Percentiles rank a stretch among this genome's conserved stretches.
Evolutionary conservation across 2,888 invertebrate genomes (phyloP).

Genomic region (Phanerotoma sp.): DNA sequence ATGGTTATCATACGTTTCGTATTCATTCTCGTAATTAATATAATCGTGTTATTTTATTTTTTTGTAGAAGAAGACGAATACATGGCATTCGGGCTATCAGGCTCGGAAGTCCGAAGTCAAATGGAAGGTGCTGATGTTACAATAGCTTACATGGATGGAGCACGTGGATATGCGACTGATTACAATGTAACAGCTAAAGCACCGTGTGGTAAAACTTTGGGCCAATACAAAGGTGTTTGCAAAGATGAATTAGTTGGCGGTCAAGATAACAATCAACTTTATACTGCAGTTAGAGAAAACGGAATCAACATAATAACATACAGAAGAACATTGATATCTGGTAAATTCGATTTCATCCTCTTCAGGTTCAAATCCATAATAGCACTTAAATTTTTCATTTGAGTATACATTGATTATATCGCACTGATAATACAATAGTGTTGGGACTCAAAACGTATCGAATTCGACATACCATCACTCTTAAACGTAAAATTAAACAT

Average conservation of each 20-base stretch:
- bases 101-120: conserved; percentile 67
- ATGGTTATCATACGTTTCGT: too few species aligned
- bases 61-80: conserved; percentile 68
- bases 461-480: too few species aligned
- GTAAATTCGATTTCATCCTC: too few species aligned
- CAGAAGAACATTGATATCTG: conserved; percentile 72
- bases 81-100: conserved; percentile 87
- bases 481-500: too few species aligned
- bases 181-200: conserved; percentile 83
- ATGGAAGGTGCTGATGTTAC: conserved; percentile 88
- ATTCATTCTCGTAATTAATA: too few species aligned
- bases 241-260: conserved; percentile 81
- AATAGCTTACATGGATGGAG: conserved; percentile 72
- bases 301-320: conserved; percentile 80
- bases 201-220: conserved; percentile 83
- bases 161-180: conserved; percentile 75
- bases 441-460: too few species aligned
- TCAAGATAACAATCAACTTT: conserved; percentile 78
- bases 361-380: too few species aligned
- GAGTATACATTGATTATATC: too few species aligned
- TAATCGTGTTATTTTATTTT: conserved; percentile 1
- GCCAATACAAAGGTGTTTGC: conserved; percentile 84
- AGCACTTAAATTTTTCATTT: too few species aligned
- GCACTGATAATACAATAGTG: too few species aligned
- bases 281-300: conserved; percentile 69